Conservation (phyloP, 2,113 vertebrate genomes). For the Pedionomus torquatus region DNA sequence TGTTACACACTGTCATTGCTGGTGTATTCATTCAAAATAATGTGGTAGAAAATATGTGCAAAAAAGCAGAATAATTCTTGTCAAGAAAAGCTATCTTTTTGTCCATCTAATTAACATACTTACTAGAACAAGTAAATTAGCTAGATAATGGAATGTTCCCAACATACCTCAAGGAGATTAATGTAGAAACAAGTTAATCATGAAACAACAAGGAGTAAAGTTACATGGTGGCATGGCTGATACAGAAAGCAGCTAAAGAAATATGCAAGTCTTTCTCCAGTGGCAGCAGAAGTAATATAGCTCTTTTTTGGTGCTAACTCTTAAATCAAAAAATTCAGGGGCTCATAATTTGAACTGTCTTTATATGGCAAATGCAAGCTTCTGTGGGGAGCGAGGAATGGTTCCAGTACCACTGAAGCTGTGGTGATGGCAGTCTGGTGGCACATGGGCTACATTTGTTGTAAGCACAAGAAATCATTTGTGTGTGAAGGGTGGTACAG, state of each 20-base stretch:
- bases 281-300: not conserved
- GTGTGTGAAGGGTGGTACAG: rapidly evolving
- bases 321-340: not conserved
- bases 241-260: not conserved
- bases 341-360: not conserved
- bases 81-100: not conserved
- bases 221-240: not conserved
- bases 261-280: not conserved
- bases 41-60: not conserved
- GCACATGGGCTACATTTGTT: not conserved
- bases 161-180: not conserved
- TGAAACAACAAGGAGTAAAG: not conserved
- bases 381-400: not conserved
- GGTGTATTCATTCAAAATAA: not conserved
- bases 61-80: not conserved
- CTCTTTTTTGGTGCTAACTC: not conserved
- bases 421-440: not conserved
- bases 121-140: not conserved
- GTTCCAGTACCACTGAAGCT: not conserved
- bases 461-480: not conserved
- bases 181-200: not conserved
- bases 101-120: not conserved
- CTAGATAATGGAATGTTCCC: not conserved
- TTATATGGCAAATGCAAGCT: not conserved
- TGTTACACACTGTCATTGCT: not conserved